Base-by-base conservation (phyloP, 1,140 invertebrate genomes). In the Apis dorsata region DNA sequence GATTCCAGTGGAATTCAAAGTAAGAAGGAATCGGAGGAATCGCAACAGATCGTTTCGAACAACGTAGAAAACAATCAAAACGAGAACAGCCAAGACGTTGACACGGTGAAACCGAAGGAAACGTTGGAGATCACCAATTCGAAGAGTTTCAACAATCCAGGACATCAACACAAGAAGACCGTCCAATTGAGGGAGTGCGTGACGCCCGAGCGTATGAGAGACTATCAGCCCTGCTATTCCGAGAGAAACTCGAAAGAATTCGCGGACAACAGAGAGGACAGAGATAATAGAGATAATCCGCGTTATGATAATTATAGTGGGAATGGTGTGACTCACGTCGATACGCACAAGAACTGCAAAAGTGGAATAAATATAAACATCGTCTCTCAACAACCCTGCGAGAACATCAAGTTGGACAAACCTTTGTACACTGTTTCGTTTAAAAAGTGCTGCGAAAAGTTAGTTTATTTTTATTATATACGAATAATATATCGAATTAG, bases 361-460 rank as follows among this genome's bases (percentile, higher is more conserved):
- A 66, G 24, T 44, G 86, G 77, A 12, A 60, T 87, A 24, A 81
- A 71, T 34, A 62, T 87, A 66, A 79, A 44, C 71, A n/a, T 85
- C 13, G n/a, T 81, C n/a, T 72, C 83, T 0, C 63, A 24, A 2
- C 72, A 75, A 3, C 7, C 60, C 13, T 21, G 77, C 34, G 65
- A 55, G 49, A 78, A 74, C 21, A 10, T 51, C 28, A 17, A 24
- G 3, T 0, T 55, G 11, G 19, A 73, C 12, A 75, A 75, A 19
- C 57, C 78, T 21, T 79, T 76, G 62, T 73, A 66, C 24, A 77
- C 13, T 9, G 59, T 75, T 55, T 77, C 65, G 34, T 63, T 63
- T 21, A 84, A 87, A 65, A 57, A 24, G 10, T 69, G 55, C 10
- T 63, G 17, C 44, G n/a, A 78, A 13, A 66, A 65, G 74, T 79